phyloP scores from a whole-genome alignment of 1,140 invertebrate genomes.

The Orussus abietinus region DNA sequence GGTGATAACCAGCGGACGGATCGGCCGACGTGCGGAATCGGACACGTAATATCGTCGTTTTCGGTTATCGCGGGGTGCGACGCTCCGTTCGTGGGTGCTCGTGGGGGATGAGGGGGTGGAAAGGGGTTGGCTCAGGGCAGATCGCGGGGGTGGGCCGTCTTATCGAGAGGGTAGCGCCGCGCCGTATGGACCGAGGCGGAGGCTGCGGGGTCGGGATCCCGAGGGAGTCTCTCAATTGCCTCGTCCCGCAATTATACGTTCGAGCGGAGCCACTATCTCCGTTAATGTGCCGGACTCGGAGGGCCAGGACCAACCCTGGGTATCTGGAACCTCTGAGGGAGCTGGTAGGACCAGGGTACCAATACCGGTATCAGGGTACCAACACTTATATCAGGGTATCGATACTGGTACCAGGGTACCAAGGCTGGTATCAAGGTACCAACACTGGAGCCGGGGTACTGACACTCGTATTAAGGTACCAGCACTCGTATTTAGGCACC shows the following conservation, averaged over 20 bases:
- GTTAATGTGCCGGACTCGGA: slow-evolving; percentile 45
- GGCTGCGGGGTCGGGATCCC: slow-evolving; percentile 34
- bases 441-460: no score
- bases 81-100: slow-evolving; percentile 20
- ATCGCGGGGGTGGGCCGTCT: slow-evolving; percentile 12
- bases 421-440: no score
- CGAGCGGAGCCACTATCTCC: slow-evolving; percentile 47
- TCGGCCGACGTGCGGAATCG: slow-evolving; percentile 29
- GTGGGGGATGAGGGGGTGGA: slow-evolving; percentile 16
- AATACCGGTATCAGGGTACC: no score
- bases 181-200: slow-evolving; percentile 35
- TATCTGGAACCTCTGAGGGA: background rate
- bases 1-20: slow-evolving; percentile 15
- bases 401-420: no score
- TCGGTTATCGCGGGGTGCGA: slow-evolving; percentile 36
- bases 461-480: no score
- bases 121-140: slow-evolving; percentile 12
- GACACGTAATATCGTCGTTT: slow-evolving; percentile 38
- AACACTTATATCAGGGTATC: no score
- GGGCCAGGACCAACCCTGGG: slow-evolving; percentile 28
- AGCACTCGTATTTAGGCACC: no score
- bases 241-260: slow-evolving; percentile 52
- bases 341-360: no score
- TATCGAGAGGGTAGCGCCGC: slow-evolving; percentile 32
- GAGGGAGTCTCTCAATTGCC: slow-evolving; percentile 45